These are phyloP conservation scores for Rhogogaster chlorosoma DNA, from an alignment of 2,888 invertebrate genomes.

Conservation along the genomic window DNA sequence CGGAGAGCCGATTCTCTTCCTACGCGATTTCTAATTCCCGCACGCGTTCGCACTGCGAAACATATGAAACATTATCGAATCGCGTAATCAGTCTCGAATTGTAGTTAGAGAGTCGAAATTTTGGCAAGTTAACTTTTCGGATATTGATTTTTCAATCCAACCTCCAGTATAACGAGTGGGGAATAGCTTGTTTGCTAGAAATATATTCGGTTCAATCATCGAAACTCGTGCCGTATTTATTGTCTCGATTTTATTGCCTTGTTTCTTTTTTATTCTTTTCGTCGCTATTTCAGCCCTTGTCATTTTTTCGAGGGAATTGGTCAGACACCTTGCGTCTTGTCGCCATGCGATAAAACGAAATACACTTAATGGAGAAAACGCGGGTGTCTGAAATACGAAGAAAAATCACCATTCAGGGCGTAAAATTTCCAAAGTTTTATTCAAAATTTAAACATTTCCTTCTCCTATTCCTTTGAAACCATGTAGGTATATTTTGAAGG, in stretches of 20 bases:
- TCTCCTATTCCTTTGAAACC: neutral
- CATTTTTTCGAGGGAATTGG: neutral
- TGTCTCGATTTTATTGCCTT: neutral
- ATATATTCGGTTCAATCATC: neutral
- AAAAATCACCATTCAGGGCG: neutral
- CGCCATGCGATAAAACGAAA: neutral
- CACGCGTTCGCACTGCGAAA: neutral
- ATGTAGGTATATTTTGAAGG: neutral
- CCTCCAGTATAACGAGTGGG: too few species aligned
- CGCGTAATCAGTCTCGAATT: neutral
- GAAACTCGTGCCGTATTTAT: neutral
- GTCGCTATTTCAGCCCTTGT: neutral
- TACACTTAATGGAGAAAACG: neutral
- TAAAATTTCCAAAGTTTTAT: neutral
- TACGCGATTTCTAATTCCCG: slow-evolving; percentile 17
- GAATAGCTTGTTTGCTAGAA: too few species aligned
- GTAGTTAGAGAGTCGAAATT: neutral
- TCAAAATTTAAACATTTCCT: neutral
- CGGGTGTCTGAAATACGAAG: neutral
- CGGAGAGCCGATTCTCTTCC: slow-evolving; percentile 10
- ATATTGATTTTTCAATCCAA: neutral
- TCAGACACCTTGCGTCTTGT: neutral
- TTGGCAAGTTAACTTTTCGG: neutral
- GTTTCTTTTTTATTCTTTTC: neutral
- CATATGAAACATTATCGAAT: neutral